Evolutionary conservation across 2,797 vertebrate species (phyloP).

Genomic region (Petrocephalus schoutedeni): DNA sequence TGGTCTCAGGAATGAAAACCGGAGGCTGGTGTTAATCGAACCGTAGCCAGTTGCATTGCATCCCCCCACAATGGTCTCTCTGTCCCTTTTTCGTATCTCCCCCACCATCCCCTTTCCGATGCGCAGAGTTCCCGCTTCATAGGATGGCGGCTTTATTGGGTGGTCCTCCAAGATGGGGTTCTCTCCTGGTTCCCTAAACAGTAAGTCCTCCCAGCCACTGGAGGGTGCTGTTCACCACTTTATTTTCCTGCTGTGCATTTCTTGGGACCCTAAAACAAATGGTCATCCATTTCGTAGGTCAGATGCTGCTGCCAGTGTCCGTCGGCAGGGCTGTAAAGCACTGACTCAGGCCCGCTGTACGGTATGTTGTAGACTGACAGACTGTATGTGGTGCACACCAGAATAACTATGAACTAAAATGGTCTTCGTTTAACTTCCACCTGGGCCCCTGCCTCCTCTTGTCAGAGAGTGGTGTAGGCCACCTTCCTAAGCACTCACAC

Average conservation of each 20-base stretch:
- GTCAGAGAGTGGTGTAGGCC: not conserved
- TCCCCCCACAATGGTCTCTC: not conserved
- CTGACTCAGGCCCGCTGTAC: constrained; percentile 82
- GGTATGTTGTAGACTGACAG: constrained; percentile 58
- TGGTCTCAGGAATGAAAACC: not conserved
- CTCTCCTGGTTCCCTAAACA: constrained; percentile 94
- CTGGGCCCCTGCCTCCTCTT: not conserved
- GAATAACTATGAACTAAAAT: not conserved
- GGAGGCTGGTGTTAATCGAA: not conserved
- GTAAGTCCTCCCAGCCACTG: constrained; percentile 58
- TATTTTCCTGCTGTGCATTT: not conserved
- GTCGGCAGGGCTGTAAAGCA: constrained; percentile 85
- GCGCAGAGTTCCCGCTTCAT: constrained; percentile 86
- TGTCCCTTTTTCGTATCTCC: not conserved
- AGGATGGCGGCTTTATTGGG: constrained; percentile 86
- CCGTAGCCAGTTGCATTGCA: not conserved
- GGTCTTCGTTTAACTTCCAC: not conserved
- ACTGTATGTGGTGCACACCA: not conserved
- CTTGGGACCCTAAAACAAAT: not conserved
- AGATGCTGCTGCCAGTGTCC: constrained; percentile 69
- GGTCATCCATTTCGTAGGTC: constrained; percentile 57
- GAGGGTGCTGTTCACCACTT: not conserved
- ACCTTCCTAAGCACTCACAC: not conserved
- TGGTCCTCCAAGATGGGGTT: constrained; percentile 86
- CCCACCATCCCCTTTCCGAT: not conserved